phyloP scores from a whole-genome alignment of 2,888 invertebrate genomes.

The Ganaspis brasiliensis region DNA sequence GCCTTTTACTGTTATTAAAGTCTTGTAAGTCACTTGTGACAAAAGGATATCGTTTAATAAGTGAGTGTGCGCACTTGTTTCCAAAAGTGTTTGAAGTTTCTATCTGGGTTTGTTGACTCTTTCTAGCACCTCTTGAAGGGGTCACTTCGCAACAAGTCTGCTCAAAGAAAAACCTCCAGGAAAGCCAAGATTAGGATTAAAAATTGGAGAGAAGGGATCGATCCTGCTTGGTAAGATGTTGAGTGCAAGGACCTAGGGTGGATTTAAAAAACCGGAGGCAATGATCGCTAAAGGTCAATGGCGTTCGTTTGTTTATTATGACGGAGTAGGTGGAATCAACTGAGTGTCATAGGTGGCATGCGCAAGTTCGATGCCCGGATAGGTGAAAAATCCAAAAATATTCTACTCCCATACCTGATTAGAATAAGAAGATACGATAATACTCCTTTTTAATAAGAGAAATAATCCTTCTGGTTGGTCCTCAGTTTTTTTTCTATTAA shows the following conservation, averaged over 20 bases:
- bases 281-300: constrained; percentile 60
- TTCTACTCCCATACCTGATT: constrained; percentile 33
- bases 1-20: constrained; percentile 24
- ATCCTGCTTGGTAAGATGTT: constrained; percentile 29
- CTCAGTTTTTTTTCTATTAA: constrained; percentile 43
- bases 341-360: constrained; percentile 58
- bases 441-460: constrained; percentile 47
- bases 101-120: constrained; percentile 40
- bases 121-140: constrained; percentile 21
- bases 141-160: constrained; percentile 40
- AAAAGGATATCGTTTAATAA: constrained; percentile 30
- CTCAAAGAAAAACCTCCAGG: background rate
- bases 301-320: constrained; percentile 71
- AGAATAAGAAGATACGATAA: constrained; percentile 46
- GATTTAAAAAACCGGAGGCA: constrained; percentile 33
- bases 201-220: constrained; percentile 10
- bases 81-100: constrained; percentile 38
- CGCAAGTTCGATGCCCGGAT: constrained; percentile 45
- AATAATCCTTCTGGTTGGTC: constrained; percentile 41
- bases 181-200: background rate
- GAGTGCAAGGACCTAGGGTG: constrained; percentile 38
- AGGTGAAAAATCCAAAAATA: constrained; percentile 36
- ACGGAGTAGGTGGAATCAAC: constrained; percentile 61
- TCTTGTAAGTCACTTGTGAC: constrained; percentile 9
- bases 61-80: constrained; percentile 39